Evolutionary conservation across 2,888 invertebrate genomes (phyloP), one percentile per base, ranked within the genome.

Genomic region (Horisme vitalbata): DNA sequence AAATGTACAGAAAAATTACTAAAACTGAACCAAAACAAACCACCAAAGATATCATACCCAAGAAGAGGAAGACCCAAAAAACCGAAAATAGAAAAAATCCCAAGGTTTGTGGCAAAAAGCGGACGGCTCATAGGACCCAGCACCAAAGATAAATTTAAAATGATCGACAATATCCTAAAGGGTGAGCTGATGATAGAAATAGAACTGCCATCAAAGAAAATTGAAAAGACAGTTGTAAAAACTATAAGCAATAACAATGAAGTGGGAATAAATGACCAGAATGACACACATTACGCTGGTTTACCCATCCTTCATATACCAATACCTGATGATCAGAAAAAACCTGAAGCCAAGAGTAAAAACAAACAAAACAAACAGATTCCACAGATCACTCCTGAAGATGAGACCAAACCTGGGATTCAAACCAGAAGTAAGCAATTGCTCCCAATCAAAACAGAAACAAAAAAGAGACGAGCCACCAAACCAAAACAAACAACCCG

Each of bases 161-260:
- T 78, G 14, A 65, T 83, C 46, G 75, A 81, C 54, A 73, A 76
- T 32, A 81, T 86, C 39, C 61, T 87, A 35, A 83, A 79, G 51
- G 75, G 65, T 65, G 87, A 88, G 67, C 68, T 88, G 6, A 63
- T 78, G 63, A 83, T 83, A 52, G 56, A 66, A 31, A 72, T 74
- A 9, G 60, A 52, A 32, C 59, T 53, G 41, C 13, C 53, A 23
- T 23, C 36, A 12, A 53, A 50, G 15, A 45, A 36, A 7, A 34
- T 27, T 21, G 21, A 41, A 35, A 39, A 46, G 35, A 10, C 39
- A 51, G 30, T 48, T 32, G 28, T 54, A 15, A 47, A 46, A 43
- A 58, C 56, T 18, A 57, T 61, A 10, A 67, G 75, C 55, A 90
- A 92, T 75, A 91, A 92, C 71, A 82, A 90, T 80, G 77, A 85